phyloP scores from a whole-genome alignment of 2,888 invertebrate species.

The Sarcophaga subvicina region DNA sequence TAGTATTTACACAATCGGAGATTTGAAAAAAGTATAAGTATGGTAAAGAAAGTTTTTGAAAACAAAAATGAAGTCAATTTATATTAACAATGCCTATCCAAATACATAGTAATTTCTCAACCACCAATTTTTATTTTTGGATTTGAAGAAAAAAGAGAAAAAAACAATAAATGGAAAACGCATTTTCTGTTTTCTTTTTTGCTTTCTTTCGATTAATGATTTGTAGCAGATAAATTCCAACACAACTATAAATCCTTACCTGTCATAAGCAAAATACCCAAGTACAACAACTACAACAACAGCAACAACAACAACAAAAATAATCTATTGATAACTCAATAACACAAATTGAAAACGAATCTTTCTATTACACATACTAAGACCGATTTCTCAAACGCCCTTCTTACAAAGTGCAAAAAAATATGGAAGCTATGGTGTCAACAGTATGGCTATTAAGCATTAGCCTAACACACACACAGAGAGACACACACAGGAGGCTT shows the following conservation, averaged over 20 bases:
- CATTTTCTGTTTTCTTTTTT: not conserved
- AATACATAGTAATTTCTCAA: too few species aligned
- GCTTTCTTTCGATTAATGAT: slow-evolving; percentile 1
- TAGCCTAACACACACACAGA: slow-evolving; percentile 27
- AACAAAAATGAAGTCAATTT: too few species aligned
- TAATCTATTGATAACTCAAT: slow-evolving; percentile 43
- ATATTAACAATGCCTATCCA: too few species aligned
- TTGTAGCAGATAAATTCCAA: slow-evolving; percentile 13
- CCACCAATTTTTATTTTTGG: not conserved
- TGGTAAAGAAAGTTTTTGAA: too few species aligned
- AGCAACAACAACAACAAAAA: not conserved
- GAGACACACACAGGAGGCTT: slow-evolving; percentile 20
- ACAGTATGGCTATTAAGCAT: slow-evolving; percentile 43
- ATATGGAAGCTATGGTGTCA: slow-evolving; percentile 47
- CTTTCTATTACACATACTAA: not conserved
- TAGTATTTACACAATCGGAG: too few species aligned
- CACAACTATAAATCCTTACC: slow-evolving; percentile 38
- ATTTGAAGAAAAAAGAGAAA: not conserved
- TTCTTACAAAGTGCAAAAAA: not conserved
- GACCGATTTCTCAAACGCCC: not conserved
- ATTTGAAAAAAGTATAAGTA: too few species aligned
- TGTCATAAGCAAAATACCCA: slow-evolving; percentile 34
- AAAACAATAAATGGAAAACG: not conserved
- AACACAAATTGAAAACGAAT: slow-evolving; percentile 52
- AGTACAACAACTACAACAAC: not conserved